Evolutionary conservation across 2,113 vertebrate genomes (phyloP).

Genomic region (Pseudorhombus dupliciocellatus): DNA sequence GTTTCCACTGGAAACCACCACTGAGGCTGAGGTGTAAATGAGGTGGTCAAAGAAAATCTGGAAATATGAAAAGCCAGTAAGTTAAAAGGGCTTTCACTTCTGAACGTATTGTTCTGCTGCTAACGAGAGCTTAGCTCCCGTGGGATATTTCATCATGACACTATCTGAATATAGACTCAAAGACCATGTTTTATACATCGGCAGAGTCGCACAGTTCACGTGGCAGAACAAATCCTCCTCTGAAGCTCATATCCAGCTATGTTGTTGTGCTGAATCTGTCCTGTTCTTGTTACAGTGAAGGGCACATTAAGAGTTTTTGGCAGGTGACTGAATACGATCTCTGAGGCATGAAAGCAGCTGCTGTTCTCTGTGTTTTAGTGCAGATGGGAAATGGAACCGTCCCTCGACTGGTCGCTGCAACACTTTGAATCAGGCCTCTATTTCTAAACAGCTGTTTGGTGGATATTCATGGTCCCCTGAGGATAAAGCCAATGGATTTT

Average conservation of each 20-base stretch:
- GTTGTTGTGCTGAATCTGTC: background rate
- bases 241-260: background rate
- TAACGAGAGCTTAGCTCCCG: background rate
- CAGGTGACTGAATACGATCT: background rate
- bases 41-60: conserved; percentile 47
- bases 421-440: too few relatives aligned
- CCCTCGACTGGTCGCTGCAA: too few relatives aligned
- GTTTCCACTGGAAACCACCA: conserved; percentile 40
- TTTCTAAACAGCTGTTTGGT: too few relatives aligned
- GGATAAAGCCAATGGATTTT: background rate
- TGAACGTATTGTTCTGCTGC: conserved; percentile 32
- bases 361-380: background rate
- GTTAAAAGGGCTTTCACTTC: conserved; percentile 12
- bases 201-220: conserved; percentile 8
- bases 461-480: background rate
- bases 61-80: conserved; percentile 35
- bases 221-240: background rate
- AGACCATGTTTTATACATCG: conserved; percentile 23
- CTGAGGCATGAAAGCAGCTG: background rate
- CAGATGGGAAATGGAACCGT: background rate
- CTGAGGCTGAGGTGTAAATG: conserved; percentile 66
- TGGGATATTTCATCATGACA: conserved; percentile 19
- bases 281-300: background rate
- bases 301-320: background rate
- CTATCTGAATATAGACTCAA: conserved; percentile 14